Evolutionary conservation across 1,140 invertebrate species (phyloP), one percentile per base, ranked within the genome.

Genomic region (Bombus superbus): DNA sequence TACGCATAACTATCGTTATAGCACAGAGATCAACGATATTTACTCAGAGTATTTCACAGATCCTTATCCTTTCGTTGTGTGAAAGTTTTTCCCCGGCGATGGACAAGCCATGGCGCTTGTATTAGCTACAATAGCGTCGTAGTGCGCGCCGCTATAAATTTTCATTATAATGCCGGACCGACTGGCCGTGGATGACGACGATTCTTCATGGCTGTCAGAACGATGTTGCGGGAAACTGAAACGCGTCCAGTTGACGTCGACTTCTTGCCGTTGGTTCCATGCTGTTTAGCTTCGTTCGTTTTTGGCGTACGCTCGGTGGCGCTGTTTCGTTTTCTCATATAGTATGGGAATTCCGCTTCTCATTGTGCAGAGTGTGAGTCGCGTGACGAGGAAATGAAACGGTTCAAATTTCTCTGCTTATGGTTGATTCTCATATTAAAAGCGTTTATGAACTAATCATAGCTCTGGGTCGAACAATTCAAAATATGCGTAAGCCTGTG

Each of bases 161-260:
- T 84, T 84, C 75, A 84, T 84, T 84, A 77, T 71, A 69, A 84
- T 69, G 40, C 64, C 64, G 3, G 28, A 25, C 3, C 47, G 64
- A 47, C 81, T 57, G 22, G 47, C 47, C 40, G 47, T 11, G 44
- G 38, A 69, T 76, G 74, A 69, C 47, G 74, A 83, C 47, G 44
- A 84, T 78, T 22, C 47, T 42, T 84, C 47, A 62, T 32, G 38
- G n/a, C 42, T 72, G 83, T 72, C 83, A n/a, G 44, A 68, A 72
- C 22, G 53, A 79, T 13, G 66, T 72, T 40, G 22, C 22, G 1
- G 25, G 22, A 72, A 62, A 47, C 28, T 32, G 66, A 44, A 35
- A 69, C 76, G 66, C 64, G 32, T 59, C 44, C 35, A 59, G 44
- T 72, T 47, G 28, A 72, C 75, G 25, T 57, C 53, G 11, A n/a